phyloP scores from a whole-genome alignment of 2,797 vertebrate species.

The Coracias cyanogaster region DNA sequence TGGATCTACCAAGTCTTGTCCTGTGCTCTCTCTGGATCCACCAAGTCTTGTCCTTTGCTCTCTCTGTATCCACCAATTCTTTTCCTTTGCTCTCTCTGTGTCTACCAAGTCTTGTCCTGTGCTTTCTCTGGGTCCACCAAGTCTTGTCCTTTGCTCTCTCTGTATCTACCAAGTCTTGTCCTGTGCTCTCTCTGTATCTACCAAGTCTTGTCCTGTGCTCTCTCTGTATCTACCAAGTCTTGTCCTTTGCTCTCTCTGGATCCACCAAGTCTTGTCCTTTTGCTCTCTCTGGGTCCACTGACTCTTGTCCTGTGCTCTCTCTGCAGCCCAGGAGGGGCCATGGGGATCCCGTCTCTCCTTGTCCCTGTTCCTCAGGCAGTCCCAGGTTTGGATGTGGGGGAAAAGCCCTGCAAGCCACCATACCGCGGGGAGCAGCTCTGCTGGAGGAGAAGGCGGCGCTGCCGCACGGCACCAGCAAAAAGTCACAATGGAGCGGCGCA shows the following conservation, averaged over 20 bases:
- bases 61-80: too few species aligned
- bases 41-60: too few species aligned
- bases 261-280: too few species aligned
- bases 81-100: too few species aligned
- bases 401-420: neutral
- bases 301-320: neutral
- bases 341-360: neutral
- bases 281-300: neutral
- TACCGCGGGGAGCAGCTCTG: neutral
- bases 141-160: neutral
- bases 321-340: neutral
- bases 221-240: too few species aligned
- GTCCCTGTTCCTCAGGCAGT: neutral
- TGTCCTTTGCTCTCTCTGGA: too few species aligned
- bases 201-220: too few species aligned
- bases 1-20: neutral
- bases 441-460: neutral
- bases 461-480: neutral
- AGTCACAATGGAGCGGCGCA: neutral
- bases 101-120: too few species aligned
- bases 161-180: neutral
- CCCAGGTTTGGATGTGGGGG: neutral
- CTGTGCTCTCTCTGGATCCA: neutral
- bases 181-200: neutral
- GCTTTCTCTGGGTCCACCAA: neutral